Evolutionary conservation across 2,888 invertebrate species (phyloP).

Genomic region (Meteorus cinctellus): DNA sequence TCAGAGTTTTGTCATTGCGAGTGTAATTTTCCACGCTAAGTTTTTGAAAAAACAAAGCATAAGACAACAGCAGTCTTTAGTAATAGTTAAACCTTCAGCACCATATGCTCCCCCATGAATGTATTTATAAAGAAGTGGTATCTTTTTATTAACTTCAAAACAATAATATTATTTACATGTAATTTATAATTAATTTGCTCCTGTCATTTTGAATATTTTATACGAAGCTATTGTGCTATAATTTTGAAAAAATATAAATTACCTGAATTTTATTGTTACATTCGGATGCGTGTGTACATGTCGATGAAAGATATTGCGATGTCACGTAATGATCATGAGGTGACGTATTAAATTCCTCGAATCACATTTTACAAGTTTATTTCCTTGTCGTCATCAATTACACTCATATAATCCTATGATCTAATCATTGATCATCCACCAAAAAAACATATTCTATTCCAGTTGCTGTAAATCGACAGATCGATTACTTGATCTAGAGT

Average conservation of each 20-base stretch:
- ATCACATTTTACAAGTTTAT: background rate
- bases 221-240: too few relatives aligned
- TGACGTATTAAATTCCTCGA: background rate
- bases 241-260: background rate
- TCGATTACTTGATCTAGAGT: background rate
- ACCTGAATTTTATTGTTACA: background rate
- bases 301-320: background rate
- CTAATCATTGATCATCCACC: background rate
- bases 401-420: background rate
- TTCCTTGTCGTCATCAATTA: background rate
- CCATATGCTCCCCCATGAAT: background rate
- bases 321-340: background rate
- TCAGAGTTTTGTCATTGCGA: constrained; percentile 76
- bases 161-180: background rate
- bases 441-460: background rate
- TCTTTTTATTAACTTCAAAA: background rate
- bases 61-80: background rate
- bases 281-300: too few relatives aligned
- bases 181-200: background rate
- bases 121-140: background rate
- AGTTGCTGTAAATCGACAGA: background rate
- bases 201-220: too few relatives aligned
- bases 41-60: constrained; percentile 70
- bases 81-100: constrained; percentile 20
- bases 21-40: constrained; percentile 77